phyloP scores from a whole-genome alignment of 2,797 vertebrate species.

The Calcarius lapponicus region DNA sequence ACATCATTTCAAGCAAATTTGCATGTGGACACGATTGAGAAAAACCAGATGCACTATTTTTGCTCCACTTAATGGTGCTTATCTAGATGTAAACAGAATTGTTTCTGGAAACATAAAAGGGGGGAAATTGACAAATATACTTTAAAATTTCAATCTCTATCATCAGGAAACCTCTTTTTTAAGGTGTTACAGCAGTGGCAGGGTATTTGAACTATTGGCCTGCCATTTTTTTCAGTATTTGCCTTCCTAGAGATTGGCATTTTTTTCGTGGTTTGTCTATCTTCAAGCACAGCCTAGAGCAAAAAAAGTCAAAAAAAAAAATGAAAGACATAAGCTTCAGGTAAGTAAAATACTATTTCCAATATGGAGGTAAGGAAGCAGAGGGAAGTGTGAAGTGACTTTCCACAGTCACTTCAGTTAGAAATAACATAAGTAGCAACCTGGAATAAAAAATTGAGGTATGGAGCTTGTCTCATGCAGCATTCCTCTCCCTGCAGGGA shows the following conservation, averaged over 20 bases:
- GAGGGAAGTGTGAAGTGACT: not conserved
- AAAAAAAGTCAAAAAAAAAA: not conserved
- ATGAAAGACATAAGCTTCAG: not conserved
- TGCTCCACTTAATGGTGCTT: not conserved
- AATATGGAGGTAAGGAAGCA: not conserved
- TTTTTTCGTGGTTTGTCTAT: not conserved
- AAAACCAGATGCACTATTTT: not conserved
- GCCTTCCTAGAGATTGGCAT: not conserved
- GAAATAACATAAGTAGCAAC: not conserved
- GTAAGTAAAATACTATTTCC: not conserved
- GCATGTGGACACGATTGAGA: not conserved
- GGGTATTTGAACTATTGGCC: not conserved
- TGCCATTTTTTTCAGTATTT: not conserved
- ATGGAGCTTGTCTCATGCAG: not conserved
- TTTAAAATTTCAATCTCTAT: not conserved
- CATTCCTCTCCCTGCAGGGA: not conserved
- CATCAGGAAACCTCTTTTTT: not conserved
- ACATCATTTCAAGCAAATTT: not conserved
- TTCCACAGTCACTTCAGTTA: not conserved
- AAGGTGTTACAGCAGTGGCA: not conserved
- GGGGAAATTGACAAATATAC: not conserved
- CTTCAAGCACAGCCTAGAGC: not conserved
- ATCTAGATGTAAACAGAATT: not conserved
- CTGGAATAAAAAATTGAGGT: not conserved
- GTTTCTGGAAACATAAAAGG: not conserved